Evolutionary conservation across 2,113 vertebrate species (phyloP).

Genomic region (Numida meleagris): DNA sequence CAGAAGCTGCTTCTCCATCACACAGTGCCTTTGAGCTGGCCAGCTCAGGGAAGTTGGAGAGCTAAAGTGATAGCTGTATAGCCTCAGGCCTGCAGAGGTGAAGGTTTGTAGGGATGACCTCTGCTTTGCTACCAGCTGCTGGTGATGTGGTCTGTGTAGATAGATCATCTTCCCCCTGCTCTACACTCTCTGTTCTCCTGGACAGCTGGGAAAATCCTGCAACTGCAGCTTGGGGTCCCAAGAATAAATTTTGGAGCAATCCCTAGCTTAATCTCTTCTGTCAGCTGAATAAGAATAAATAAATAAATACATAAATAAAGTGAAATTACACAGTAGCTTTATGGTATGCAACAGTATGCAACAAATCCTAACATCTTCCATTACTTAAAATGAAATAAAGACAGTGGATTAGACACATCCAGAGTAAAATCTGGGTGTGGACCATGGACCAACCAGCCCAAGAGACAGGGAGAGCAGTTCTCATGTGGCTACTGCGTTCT

Average conservation of each 20-base stretch:
- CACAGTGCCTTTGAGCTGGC: neutral
- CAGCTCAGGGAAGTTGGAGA: fast-evolving
- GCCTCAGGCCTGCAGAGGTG: fast-evolving
- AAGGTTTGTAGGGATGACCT: neutral
- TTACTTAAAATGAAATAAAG: neutral
- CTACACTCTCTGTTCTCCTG: neutral
- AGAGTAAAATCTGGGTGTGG: neutral
- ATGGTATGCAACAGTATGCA: neutral
- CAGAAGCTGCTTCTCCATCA: neutral
- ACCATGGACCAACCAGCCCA: too few species aligned
- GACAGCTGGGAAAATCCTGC: fast-evolving
- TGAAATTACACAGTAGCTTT: neutral
- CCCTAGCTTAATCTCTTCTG: neutral
- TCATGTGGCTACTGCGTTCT: neutral
- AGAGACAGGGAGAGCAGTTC: too few species aligned
- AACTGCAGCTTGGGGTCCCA: neutral
- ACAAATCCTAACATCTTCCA: neutral
- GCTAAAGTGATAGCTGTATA: neutral
- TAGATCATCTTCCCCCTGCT: neutral
- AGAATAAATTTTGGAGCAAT: neutral
- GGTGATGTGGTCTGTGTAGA: neutral
- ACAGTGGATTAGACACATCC: neutral
- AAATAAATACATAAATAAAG: neutral
- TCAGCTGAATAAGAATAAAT: neutral
- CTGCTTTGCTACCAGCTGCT: neutral